phyloP scores from a whole-genome alignment of 2,797 vertebrate genomes.

The Limosa lapponica region DNA sequence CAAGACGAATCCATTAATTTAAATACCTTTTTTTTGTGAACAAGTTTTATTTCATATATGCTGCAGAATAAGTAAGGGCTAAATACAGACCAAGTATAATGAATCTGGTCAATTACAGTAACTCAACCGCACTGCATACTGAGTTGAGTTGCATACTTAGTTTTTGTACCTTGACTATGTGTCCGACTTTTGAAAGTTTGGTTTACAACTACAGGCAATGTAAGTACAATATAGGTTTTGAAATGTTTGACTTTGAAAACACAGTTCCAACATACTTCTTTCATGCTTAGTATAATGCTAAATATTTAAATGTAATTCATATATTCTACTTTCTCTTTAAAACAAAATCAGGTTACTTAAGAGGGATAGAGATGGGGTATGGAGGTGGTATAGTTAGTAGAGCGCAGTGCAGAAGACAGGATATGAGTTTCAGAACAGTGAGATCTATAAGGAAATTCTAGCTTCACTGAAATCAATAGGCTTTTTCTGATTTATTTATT shows the following conservation, averaged over 20 bases:
- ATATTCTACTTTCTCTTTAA: neutral
- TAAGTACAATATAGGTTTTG: neutral
- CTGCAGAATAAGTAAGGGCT: neutral
- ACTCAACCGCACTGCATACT: neutral
- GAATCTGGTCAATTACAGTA: neutral
- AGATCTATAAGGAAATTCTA: neutral
- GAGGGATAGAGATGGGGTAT: neutral
- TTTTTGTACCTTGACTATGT: neutral
- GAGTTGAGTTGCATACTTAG: too few relatives aligned
- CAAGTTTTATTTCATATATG: neutral
- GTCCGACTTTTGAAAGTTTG: neutral
- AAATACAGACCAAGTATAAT: neutral
- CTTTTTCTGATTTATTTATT: neutral
- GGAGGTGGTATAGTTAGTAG: neutral
- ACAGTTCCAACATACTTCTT: neutral
- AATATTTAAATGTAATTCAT: neutral
- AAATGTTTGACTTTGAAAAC: neutral
- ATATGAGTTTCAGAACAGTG: neutral
- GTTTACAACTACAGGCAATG: neutral
- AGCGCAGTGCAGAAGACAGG: neutral
- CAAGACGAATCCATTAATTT: neutral
- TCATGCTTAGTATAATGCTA: neutral
- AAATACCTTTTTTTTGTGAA: neutral
- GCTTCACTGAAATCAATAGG: neutral
- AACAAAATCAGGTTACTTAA: neutral